Base-by-base conservation (phyloP, 1,140 invertebrate species). In the Cherax quadricarinatus region DNA sequence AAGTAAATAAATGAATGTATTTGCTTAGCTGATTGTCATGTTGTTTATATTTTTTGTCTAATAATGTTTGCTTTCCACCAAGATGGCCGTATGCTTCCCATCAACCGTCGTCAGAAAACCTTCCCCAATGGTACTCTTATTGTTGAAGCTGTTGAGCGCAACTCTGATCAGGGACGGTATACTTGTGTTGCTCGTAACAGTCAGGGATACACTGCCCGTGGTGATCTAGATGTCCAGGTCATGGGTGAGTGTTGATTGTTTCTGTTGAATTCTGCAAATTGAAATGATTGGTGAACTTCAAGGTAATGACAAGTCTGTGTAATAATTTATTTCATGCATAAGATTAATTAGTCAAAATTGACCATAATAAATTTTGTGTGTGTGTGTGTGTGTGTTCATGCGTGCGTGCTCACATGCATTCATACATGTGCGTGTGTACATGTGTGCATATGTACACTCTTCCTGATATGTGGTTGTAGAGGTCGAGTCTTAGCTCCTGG, bases 51-150 rank as follows among this genome's bases (percentile, higher is more conserved):
- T 81, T 81, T 79, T 82, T 30, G 66, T 4, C 18, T 51, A 6
- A 75, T 82, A 21, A 57, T 7, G 10, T 7, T 81, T 14, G 49
- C 24, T 60, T 30, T 62, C 12, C 60, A 48, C 86, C 49, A 94
- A 97, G 96, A 96, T 95, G 96, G 95, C 49, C 96, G 97, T 79
- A 96, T 97, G 12, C 96, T 99, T 80, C 98, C 98, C 81, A 98
- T 98, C 95, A 99, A 99, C 95, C 97, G 98, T 94, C 98, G 99
- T 94, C 98, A 99, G 94, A 98, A 98, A 94, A 98, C 99, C 24
- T 98, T 98, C 95, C 97, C 97, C 51, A 99, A 99, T 94, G 98
- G 98, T 82, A 99, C 98, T 0, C 96, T 99, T 1, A 98, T 98
- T 84, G 98, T 99, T 94, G 97, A 98, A 95, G 98, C 98, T 95